These are phyloP conservation scores for Oryctolagus cuniculus DNA, from an alignment of 2,113 vertebrate species.

Conservation along the genomic window DNA sequence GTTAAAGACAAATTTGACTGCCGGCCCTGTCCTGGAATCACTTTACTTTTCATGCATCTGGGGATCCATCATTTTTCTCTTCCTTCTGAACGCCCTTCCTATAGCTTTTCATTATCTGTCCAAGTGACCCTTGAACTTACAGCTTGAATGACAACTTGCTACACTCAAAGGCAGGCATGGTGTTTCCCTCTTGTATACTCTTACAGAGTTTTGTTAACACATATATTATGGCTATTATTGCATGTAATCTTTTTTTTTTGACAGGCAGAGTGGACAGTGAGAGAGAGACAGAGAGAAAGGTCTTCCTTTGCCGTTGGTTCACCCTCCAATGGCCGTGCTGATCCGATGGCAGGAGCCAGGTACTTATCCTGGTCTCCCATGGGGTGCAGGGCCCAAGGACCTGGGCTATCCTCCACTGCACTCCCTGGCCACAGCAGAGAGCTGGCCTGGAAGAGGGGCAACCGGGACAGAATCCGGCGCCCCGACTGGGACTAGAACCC, in stretches of 20 bases:
- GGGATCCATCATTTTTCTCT: not conserved
- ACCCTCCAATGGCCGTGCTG: too few species aligned
- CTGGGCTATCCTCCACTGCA: too few species aligned
- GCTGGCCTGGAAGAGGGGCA: too few species aligned
- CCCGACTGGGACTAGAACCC: too few species aligned
- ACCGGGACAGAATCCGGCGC: too few species aligned
- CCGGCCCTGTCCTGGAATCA: not conserved
- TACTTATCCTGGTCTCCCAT: too few species aligned
- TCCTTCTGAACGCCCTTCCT: not conserved
- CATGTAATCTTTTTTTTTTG: not conserved
- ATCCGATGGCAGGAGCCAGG: too few species aligned
- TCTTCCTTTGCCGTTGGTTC: too few species aligned
- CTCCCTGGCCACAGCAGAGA: too few species aligned
- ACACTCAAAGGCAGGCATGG: not conserved
- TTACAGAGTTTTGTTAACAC: not conserved
- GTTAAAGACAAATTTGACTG: not conserved
- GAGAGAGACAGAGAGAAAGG: too few species aligned
- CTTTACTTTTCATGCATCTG: not conserved
- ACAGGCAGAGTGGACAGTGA: too few species aligned
- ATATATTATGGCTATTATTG: not conserved
- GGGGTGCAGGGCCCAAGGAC: too few species aligned
- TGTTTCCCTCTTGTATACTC: not conserved
- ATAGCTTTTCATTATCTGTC: not conserved
- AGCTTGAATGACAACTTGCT: not conserved
- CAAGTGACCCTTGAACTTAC: not conserved